Evolutionary conservation across 2,888 invertebrate genomes (phyloP), one percentile per base, ranked within the genome.

Genomic region (Caenorhabditis wallacei): DNA sequence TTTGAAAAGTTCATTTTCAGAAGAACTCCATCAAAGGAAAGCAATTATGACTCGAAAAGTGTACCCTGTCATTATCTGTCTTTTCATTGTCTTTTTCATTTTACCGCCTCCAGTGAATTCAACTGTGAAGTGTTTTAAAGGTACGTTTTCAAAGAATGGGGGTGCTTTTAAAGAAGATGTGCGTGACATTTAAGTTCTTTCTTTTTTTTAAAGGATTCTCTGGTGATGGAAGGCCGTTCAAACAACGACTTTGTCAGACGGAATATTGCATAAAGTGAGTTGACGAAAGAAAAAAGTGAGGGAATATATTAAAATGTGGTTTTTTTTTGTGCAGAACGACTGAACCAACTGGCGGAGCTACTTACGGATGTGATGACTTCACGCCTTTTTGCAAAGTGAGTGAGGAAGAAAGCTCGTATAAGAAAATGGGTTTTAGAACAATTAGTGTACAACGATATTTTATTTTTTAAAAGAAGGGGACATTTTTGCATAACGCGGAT

Each of bases 291-390:
- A 46, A 30, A 35, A 1, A 13, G 11, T 22, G 24, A 18, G 11
- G 5, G 16, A 59, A 61, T 54, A 18, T 24, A 37, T 46, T 56
- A 20, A 57, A 43, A 64, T 56, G 10, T 43, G 26, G 24, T 63
- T 46, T 46, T 80, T n/a, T n/a, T n/a, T n/a, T n/a, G n/a, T 80
- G 61, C 78, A 82, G 82, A 61, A 82, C 72, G 59, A 78, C 78
- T 1, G 78, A 78, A 40, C 61, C 64, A 54, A 63, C 72, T 30
- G 82, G 78, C 16, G 72, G 78, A 54, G 76, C 82, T 54, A 78
- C 66, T 61, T 82, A 82, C 63, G 78, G 82, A 69, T 82, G 82
- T 56, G 82, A 82, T 68, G 82, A 82, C 57, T 82, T 82, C 53
- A 82, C 82, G 43, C 82, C 82, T 26, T 78, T 68, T 40, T 82